Conservation (phyloP, 2,888 invertebrate species). For the Monoplex corrugatus region DNA sequence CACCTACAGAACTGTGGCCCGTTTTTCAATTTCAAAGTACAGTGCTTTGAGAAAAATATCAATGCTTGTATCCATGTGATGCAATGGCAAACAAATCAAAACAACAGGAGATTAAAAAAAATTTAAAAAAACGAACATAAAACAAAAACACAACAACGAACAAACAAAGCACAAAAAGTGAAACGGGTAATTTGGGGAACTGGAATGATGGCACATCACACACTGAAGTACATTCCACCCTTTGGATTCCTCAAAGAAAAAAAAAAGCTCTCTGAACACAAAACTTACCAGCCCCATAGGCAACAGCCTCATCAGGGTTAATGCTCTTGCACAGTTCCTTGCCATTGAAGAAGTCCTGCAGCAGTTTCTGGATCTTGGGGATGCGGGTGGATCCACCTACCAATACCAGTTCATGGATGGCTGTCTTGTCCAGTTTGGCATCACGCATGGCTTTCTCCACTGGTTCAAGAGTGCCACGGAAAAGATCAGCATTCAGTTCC, state of each 20-base stretch:
- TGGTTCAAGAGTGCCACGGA: constrained; percentile 97
- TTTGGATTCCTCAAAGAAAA: no score
- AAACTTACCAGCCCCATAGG: constrained; percentile 79
- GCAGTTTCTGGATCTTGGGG: constrained; percentile 97
- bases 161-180: no score
- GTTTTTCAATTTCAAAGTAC: no score
- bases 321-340: constrained; percentile 82
- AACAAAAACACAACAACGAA: not conserved
- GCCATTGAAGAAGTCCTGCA: constrained; percentile 86
- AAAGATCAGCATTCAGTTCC: constrained; percentile 96
- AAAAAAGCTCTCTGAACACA: no score
- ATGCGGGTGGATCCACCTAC: constrained; percentile 97
- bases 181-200: no score
- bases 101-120: not conserved
- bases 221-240: no score
- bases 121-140: not conserved
- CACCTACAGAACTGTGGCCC: no score
- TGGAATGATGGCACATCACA: no score
- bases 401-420: constrained; percentile 88
- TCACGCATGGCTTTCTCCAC: constrained; percentile 97
- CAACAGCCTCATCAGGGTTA: constrained; percentile 82
- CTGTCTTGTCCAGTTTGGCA: constrained; percentile 90
- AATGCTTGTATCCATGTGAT: no score
- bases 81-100: no score
- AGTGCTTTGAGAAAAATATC: no score